phyloP scores from a whole-genome alignment of 37 sponge, comb jelly and placozoan species.

The Cladorhizidae sp. region DNA sequence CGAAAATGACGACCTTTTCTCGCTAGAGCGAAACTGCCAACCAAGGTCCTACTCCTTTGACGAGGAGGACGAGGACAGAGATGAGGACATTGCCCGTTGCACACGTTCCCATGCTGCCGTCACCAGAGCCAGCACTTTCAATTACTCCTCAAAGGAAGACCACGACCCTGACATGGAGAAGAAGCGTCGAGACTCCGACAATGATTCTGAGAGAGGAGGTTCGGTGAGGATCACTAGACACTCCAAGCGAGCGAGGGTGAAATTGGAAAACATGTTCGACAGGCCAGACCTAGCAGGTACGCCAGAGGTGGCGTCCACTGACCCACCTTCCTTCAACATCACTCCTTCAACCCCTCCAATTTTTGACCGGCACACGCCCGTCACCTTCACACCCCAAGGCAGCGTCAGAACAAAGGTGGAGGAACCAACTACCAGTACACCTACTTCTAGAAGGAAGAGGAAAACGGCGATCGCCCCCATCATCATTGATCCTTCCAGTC shows the following conservation, averaged over 20 bases:
- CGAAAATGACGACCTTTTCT: neutral
- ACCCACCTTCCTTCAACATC: neutral
- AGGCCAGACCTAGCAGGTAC: neutral
- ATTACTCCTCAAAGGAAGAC: neutral
- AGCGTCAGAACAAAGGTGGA: neutral
- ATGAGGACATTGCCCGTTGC: neutral
- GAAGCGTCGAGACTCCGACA: neutral
- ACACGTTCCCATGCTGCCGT: neutral
- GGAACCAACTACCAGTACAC: neutral
- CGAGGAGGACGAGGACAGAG: neutral
- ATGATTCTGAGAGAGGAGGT: constrained; percentile 16
- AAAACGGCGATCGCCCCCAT: constrained; percentile 20
- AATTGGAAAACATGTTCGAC: constrained; percentile 21
- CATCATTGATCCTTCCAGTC: neutral
- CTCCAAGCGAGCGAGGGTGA: constrained; percentile 42
- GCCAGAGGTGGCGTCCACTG: neutral
- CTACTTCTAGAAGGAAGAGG: constrained; percentile 2
- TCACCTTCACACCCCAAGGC: neutral
- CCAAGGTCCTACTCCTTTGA: neutral
- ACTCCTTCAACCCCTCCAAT: constrained; percentile 1
- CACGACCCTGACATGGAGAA: neutral
- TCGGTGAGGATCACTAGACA: constrained; percentile 64
- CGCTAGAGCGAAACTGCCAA: neutral
- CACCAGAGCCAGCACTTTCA: constrained; percentile 27
- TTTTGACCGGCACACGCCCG: neutral